Conservation (phyloP, 2,888 invertebrate species). For the Perdita meconis region DNA sequence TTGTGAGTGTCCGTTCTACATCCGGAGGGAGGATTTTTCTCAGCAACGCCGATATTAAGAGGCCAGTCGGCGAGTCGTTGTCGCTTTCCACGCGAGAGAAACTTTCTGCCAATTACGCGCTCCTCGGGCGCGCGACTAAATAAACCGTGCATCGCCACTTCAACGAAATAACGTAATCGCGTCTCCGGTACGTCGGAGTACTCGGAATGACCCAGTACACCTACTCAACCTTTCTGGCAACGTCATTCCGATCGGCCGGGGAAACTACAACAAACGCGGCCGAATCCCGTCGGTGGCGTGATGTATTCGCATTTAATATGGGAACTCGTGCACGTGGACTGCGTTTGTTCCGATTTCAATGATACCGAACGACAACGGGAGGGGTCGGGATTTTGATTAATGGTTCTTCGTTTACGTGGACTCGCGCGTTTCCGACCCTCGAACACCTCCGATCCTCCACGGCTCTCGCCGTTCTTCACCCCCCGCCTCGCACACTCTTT, state of each 20-base stretch:
- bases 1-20: too few relatives aligned
- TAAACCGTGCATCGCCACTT: background rate
- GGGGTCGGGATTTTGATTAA: slow-evolving; percentile 69
- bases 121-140: too few relatives aligned
- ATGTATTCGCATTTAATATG: slow-evolving; percentile 74
- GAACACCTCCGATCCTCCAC: slow-evolving; percentile 19
- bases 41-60: too few relatives aligned
- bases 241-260: slow-evolving; percentile 18
- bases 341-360: slow-evolving; percentile 73
- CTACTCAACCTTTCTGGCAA: background rate
- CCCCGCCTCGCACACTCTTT: background rate
- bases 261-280: slow-evolving; percentile 39
- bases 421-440: slow-evolving; percentile 55
- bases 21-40: too few relatives aligned
- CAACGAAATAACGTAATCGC: slow-evolving; percentile 21
- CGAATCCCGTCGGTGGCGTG: slow-evolving; percentile 65
- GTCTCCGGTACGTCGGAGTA: slow-evolving; percentile 3
- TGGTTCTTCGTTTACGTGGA: slow-evolving; percentile 67
- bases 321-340: slow-evolving; percentile 63
- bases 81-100: background rate
- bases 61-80: too few relatives aligned
- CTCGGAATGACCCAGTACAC: slow-evolving; percentile 20
- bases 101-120: background rate
- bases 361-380: slow-evolving; percentile 67
- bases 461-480: too few relatives aligned